Base-by-base conservation (phyloP, 2,888 invertebrate genomes). In the Venustoraphidia nigricollis region DNA sequence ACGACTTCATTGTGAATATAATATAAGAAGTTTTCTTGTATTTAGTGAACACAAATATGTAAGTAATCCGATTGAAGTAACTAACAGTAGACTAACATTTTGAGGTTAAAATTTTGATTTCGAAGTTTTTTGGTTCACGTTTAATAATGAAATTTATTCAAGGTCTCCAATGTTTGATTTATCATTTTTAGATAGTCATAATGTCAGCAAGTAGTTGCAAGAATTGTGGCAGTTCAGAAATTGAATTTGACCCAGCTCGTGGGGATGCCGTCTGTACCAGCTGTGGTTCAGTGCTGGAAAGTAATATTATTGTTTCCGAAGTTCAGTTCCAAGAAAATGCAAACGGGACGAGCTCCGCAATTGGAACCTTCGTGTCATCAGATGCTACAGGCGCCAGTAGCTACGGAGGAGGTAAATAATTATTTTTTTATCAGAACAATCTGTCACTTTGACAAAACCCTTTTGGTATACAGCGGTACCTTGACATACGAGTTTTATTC, bases 181-280 rank as follows among this genome's bases (percentile, higher is more conserved):
- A 9, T 14, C 45, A n/a, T 11, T 10, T 8, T 34, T 38, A 36
- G 36, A 17, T 17, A 14, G 51, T 52, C 51, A 67, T 67, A 66
- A 66, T 73, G 57, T 75, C 79, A 5, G 83, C 82, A n/a, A 75
- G 77, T 58, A 89, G 88, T 62, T 91, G 91, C 67, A 83, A 83
- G 63, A 84, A 83, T 59, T 91, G 91, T 64, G 89, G 88, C 10
- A 85, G 88, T 38, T 82, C 88, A 6, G 91, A 94, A 53, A 90
- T 97, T 52, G 96, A 97, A 68, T 88, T 86, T 51, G 97, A 97
- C 66, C 86, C 91, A 51, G 84, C 89, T 17, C 77, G 95, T 59
- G 97, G 96, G 36, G 94, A 96, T 75, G 85, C 88, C 9, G 93
- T 96, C 1, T 98, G 98, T 66, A 95, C 90, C 34, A 84, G 82